Evolutionary conservation across 2,888 invertebrate species (phyloP).

Genomic region (Agrotis ipsilon): DNA sequence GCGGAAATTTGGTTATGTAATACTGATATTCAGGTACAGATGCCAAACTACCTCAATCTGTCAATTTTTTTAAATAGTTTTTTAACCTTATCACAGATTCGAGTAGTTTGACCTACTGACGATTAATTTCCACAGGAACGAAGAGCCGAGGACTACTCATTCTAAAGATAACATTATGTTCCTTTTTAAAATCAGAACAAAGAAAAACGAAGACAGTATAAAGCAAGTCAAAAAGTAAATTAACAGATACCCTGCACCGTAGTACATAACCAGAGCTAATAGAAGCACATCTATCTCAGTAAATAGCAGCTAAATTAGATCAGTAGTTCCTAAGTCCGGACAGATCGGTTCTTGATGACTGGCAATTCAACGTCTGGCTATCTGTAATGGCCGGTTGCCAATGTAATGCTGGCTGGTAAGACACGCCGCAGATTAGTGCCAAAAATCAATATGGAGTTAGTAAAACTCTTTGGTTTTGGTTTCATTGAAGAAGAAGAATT

Average conservation of each 20-base stretch:
- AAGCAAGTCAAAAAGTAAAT: background rate
- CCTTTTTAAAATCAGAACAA: too few species aligned
- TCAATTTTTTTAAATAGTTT: too few species aligned
- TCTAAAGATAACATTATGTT: too few species aligned
- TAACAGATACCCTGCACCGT: background rate
- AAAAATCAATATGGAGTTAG: constrained; percentile 25
- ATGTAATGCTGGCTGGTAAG: constrained; percentile 37
- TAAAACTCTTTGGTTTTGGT: background rate
- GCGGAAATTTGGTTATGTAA: too few species aligned
- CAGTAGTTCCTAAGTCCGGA: constrained; percentile 37
- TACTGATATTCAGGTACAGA: too few species aligned
- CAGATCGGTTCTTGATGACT: constrained; percentile 55
- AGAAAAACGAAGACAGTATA: too few species aligned
- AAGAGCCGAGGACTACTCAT: too few species aligned
- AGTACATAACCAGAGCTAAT: constrained; percentile 15
- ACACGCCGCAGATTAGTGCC: constrained; percentile 23
- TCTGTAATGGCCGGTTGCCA: constrained; percentile 55
- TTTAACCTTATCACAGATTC: too few species aligned
- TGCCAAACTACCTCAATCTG: too few species aligned
- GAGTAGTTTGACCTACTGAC: too few species aligned
- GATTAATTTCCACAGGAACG: too few species aligned
- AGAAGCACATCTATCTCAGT: constrained; percentile 18
- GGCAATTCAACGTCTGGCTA: constrained; percentile 48
- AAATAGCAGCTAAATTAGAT: constrained; percentile 42
- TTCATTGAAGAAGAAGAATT: background rate